Conservation (phyloP, 2,888 invertebrate species). For the Cantharis rufa region DNA sequence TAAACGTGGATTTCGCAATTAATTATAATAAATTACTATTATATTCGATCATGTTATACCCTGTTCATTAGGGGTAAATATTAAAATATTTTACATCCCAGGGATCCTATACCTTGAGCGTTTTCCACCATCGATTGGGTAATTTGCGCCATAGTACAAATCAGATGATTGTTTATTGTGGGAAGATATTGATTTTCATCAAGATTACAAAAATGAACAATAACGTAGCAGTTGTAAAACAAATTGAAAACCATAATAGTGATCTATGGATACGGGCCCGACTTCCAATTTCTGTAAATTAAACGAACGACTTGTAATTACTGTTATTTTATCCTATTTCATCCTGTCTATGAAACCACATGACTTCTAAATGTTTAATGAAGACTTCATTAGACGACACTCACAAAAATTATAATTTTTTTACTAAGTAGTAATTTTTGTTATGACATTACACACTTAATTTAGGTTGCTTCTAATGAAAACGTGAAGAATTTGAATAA, state of each 20-base stretch:
- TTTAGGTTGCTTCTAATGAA: background rate
- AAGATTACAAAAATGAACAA: background rate
- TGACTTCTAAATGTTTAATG: background rate
- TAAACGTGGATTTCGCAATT: background rate
- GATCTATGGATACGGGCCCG: background rate
- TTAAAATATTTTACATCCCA: background rate
- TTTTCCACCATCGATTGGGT: no score
- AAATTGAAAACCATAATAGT: background rate
- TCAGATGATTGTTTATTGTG: background rate
- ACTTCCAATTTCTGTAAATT: background rate
- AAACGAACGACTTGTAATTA: background rate
- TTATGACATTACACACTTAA: background rate
- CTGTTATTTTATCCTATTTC: background rate
- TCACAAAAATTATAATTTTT: background rate
- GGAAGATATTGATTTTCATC: background rate
- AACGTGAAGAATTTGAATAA: background rate
- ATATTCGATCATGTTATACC: background rate
- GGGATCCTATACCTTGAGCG: background rate
- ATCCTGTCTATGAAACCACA: background rate
- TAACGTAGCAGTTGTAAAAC: background rate
- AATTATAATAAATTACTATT: background rate
- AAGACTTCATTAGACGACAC: background rate
- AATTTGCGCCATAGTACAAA: background rate
- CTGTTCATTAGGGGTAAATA: background rate
- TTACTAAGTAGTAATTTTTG: background rate